Evolutionary conservation across 2,113 vertebrate genomes (phyloP).

Genomic region (Arvicanthis niloticus): DNA sequence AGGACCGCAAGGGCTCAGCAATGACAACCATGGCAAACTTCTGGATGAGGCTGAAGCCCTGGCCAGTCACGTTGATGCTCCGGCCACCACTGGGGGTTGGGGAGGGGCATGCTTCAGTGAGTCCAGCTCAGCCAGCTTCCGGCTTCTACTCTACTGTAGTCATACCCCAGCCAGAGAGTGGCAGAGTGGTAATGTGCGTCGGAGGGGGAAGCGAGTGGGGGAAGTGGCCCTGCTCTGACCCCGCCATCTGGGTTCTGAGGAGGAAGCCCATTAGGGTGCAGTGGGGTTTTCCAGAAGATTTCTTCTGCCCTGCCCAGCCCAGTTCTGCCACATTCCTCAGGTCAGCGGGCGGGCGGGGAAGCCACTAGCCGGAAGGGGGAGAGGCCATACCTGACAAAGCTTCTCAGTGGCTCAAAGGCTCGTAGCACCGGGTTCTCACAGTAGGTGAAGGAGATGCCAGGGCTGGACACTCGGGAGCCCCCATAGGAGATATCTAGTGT

Average conservation of each 20-base stretch:
- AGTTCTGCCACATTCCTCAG: not conserved
- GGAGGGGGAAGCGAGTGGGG: too few species aligned
- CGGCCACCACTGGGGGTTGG: constrained; percentile 91
- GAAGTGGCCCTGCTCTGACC: not conserved
- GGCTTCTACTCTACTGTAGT: fast-evolving
- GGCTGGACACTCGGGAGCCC: not conserved
- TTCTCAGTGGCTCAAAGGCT: constrained; percentile 88
- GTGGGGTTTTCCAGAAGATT: not conserved
- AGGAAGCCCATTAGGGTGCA: not conserved
- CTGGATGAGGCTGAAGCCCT: constrained; percentile 94
- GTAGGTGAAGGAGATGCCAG: constrained; percentile 85
- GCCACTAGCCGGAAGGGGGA: too few species aligned
- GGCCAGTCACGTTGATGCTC: constrained; percentile 91
- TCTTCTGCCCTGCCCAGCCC: not conserved
- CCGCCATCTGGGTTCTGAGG: not conserved
- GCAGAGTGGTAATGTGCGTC: fast-evolving
- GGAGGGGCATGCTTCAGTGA: not conserved
- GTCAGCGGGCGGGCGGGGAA: not conserved
- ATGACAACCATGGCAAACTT: constrained; percentile 91
- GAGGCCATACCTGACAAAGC: constrained; percentile 92
- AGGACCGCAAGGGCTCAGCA: constrained; percentile 80
- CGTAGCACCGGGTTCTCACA: constrained; percentile 91
- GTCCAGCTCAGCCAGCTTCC: not conserved
- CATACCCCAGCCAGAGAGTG: too few species aligned
- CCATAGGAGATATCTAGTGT: constrained; percentile 65